Evolutionary conservation across 2,888 invertebrate species (phyloP).

Genomic region (Platypus cylindrus): DNA sequence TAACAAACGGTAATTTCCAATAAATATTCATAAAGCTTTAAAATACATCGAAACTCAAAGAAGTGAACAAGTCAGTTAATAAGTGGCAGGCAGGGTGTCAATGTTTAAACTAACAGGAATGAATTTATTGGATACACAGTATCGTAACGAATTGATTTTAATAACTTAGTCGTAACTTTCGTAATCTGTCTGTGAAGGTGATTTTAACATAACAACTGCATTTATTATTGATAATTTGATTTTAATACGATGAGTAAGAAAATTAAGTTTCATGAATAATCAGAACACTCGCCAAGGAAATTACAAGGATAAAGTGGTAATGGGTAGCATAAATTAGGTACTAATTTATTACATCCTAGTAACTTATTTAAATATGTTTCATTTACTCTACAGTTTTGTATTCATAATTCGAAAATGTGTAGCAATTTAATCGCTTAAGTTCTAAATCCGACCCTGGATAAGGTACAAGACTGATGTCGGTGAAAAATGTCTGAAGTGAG

Average conservation of each 20-base stretch:
- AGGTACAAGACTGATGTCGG: conserved; percentile 17
- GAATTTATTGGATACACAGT: conserved; percentile 13
- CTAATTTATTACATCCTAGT: too few species aligned
- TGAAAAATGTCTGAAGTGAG: conserved; percentile 19
- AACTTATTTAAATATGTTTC: too few species aligned
- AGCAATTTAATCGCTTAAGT: conserved; percentile 3
- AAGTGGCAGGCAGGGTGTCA: conserved; percentile 13
- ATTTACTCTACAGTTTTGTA: too few species aligned
- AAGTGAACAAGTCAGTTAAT: conserved; percentile 19
- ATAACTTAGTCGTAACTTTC: too few species aligned
- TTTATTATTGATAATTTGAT: too few species aligned
- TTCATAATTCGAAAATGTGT: conserved; percentile 4
- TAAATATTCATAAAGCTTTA: conserved; percentile 19
- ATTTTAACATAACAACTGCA: too few species aligned
- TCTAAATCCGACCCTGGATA: conserved; percentile 8
- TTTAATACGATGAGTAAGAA: too few species aligned
- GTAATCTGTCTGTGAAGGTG: too few species aligned
- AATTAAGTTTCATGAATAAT: too few species aligned
- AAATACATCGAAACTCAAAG: conserved; percentile 15
- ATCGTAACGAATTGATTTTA: conserved; percentile 9
- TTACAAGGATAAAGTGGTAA: too few species aligned
- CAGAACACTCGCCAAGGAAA: too few species aligned
- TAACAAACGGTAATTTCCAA: conserved; percentile 14
- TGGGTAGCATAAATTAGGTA: too few species aligned
- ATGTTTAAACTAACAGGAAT: conserved; percentile 14